Evolutionary conservation across 2,888 invertebrate genomes (phyloP).

Genomic region (Tholera decimalis): DNA sequence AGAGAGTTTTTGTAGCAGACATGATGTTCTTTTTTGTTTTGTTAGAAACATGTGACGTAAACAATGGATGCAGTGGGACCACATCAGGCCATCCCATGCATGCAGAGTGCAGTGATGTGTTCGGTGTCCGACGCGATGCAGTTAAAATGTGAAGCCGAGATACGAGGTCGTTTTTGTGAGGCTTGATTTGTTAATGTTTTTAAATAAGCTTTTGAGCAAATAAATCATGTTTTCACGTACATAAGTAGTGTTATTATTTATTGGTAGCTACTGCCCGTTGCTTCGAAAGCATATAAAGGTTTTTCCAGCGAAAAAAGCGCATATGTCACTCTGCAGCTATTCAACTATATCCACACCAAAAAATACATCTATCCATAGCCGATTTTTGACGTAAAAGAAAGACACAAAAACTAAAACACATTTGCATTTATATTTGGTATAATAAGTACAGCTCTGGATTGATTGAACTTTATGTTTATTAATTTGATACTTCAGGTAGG

Average conservation of each 20-base stretch:
- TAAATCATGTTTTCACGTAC: neutral
- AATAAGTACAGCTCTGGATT: no score
- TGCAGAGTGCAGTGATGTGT: conserved; percentile 55
- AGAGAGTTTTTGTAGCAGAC: conserved; percentile 51
- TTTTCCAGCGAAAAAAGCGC: no score
- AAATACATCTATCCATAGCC: no score
- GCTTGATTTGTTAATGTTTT: conserved; percentile 7
- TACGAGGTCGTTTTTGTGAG: conserved; percentile 5
- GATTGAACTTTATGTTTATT: no score
- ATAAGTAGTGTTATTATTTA: neutral
- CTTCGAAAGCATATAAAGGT: no score
- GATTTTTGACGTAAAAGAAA: no score
- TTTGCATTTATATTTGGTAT: no score
- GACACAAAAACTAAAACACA: no score
- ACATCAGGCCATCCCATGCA: conserved; percentile 51
- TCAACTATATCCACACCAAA: no score
- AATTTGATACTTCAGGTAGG: no score
- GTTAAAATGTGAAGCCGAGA: conserved; percentile 33
- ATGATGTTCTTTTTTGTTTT: conserved; percentile 38
- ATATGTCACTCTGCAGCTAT: no score
- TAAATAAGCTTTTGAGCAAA: conserved; percentile 31
- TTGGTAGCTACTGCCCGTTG: no score
- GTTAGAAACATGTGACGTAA: conserved; percentile 43
- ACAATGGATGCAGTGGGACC: conserved; percentile 61
- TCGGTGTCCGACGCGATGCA: conserved; percentile 19